phyloP scores from a whole-genome alignment of 2,113 vertebrate species.

The Crypturellus undulatus region DNA sequence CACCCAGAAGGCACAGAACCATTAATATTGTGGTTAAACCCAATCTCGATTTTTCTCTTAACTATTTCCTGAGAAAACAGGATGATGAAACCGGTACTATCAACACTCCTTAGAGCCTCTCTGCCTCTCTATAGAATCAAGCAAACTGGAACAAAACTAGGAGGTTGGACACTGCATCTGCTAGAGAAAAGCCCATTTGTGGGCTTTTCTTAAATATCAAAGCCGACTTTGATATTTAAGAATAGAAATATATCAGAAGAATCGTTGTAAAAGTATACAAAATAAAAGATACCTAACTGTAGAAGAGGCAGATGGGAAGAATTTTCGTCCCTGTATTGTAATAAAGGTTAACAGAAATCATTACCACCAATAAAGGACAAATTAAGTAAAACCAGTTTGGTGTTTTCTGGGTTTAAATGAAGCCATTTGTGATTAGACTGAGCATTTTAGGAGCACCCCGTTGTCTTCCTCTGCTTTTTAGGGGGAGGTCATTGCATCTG shows the following conservation, averaged over 20 bases:
- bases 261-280: neutral
- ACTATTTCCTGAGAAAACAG: neutral
- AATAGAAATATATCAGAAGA: neutral
- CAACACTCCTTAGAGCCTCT: neutral
- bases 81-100: neutral
- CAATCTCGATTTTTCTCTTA: neutral
- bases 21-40: neutral
- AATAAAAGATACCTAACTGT: neutral
- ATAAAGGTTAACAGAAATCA: neutral
- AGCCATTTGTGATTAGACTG: neutral
- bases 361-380: fast-evolving
- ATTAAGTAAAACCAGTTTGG: neutral
- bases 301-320: fast-evolving
- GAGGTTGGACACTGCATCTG: neutral
- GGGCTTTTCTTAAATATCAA: too few relatives aligned
- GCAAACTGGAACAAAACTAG: neutral
- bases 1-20: neutral
- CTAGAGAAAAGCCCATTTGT: conserved; percentile 10
- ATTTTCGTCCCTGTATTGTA: neutral
- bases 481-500: neutral
- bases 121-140: neutral
- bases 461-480: neutral
- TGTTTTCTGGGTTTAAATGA: neutral
- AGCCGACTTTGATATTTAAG: neutral
- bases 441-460: neutral